Evolutionary conservation across 1,140 invertebrate species (phyloP).

Genomic region (Eumaeus atala): DNA sequence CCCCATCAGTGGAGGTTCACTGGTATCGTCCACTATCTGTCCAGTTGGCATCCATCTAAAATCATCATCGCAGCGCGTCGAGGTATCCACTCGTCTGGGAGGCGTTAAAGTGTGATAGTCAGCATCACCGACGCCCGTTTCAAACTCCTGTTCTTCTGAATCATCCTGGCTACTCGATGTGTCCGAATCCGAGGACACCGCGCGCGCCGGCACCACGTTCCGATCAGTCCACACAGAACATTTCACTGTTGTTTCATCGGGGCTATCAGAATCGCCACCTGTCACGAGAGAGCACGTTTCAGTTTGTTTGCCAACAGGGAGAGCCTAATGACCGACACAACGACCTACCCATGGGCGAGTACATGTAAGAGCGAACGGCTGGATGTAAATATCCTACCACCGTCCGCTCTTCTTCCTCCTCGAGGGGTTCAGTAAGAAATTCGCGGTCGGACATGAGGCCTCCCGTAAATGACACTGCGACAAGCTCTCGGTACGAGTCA

Average conservation of each 20-base stretch:
- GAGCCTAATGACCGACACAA: slow-evolving; percentile 42
- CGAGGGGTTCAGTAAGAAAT: slow-evolving; percentile 62
- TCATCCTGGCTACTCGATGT: slow-evolving; percentile 59
- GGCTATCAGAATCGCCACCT: slow-evolving; percentile 71
- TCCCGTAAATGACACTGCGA: slow-evolving; percentile 60
- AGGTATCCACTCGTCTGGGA: slow-evolving; percentile 54
- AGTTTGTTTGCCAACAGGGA: slow-evolving; percentile 20
- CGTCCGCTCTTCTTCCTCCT: slow-evolving; percentile 61
- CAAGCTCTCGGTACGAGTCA: slow-evolving; percentile 57
- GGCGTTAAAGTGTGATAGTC: slow-evolving; percentile 62
- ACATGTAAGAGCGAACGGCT: slow-evolving; percentile 71
- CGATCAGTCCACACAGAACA: slow-evolving; percentile 60
- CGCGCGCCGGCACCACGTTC: slow-evolving; percentile 33
- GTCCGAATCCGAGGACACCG: slow-evolving; percentile 53
- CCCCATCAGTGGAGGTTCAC: slow-evolving; percentile 41
- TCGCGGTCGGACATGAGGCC: slow-evolving; percentile 69
- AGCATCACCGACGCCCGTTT: slow-evolving; percentile 35
- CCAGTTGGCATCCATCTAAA: slow-evolving; percentile 76
- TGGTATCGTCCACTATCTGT: slow-evolving; percentile 50
- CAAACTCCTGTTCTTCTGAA: slow-evolving; percentile 53
- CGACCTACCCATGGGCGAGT: slow-evolving; percentile 70
- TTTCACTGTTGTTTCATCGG: slow-evolving; percentile 66
- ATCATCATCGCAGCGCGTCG: slow-evolving; percentile 75
- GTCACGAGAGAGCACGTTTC: slow-evolving; percentile 51
- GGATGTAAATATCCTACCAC: slow-evolving; percentile 56